Evolutionary conservation across 2,113 vertebrate species (phyloP), one percentile per base, ranked within the genome.

Genomic region (Serilophus lunatus): DNA sequence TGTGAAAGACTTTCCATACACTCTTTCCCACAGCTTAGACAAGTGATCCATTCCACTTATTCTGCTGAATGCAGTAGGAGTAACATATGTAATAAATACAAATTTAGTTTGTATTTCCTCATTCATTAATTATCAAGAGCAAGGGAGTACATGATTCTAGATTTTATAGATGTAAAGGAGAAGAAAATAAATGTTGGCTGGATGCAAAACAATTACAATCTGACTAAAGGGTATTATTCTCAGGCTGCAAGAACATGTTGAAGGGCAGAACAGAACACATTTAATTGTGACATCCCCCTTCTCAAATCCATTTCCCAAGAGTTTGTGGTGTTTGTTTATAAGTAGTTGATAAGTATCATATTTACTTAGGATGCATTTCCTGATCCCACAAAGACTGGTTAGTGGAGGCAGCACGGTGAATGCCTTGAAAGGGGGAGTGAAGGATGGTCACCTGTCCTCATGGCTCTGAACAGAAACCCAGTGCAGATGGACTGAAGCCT

Each of bases 41-140:
- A 94, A 91, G 54, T 61, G 44, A 76, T 86, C 91, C 59, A 56
- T 50, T 59, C 65, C 47, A 74, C 60, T 95, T 85, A 69, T 61
- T 95, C 88, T 89, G 81, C 78, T 92, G 61, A 91, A 38, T 81
- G 93, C 80, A 51, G 78, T 89, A 78, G 60, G 75, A 82, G 44
- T 71, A 90, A 71, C 45, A 19, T 45, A 50, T 66, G 65, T 78
- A 92, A 83, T 83, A 92, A 91, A 50, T 88, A 64, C 40, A 71
- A 82, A 59, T 76, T 86, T 38, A 36, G 10, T 81, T 92, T 75
- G 50, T 45, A 59, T 94, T 93, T 93, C 50, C 53, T 90, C 40
- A 50, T 83, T 90, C 70, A 84, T 91, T 75, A 91, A 81, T 49
- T 70, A 78, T 25, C 38, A 71, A 77, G 54, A 82, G 51, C 59